Evolutionary conservation across 2,113 vertebrate species (phyloP).

Genomic region (Noctilio leporinus): DNA sequence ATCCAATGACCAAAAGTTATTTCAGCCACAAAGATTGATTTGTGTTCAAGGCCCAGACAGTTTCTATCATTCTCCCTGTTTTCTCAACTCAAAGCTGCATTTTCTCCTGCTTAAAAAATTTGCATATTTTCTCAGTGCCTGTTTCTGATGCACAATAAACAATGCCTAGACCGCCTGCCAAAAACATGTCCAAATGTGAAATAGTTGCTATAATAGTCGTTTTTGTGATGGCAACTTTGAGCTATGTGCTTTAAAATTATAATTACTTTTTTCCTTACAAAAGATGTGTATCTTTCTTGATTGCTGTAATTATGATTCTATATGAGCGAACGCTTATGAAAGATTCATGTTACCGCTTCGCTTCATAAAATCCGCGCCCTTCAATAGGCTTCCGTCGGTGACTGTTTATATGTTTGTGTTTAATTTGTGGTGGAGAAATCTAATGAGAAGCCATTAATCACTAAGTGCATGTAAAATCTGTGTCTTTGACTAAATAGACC

Average conservation of each 20-base stretch:
- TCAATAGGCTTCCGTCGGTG: slow-evolving; percentile 64
- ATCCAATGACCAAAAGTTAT: slow-evolving; percentile 28
- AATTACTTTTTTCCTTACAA: slow-evolving; percentile 74
- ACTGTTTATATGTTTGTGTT: slow-evolving; percentile 60
- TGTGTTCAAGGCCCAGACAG: slow-evolving; percentile 38
- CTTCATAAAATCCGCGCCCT: slow-evolving; percentile 64
- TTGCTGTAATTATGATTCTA: slow-evolving; percentile 74
- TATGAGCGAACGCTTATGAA: slow-evolving; percentile 71
- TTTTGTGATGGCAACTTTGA: slow-evolving; percentile 79
- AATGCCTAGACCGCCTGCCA: slow-evolving; percentile 80
- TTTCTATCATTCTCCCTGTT: slow-evolving; percentile 61
- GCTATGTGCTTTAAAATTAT: slow-evolving; percentile 76
- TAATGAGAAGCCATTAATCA: slow-evolving; percentile 63
- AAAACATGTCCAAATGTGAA: slow-evolving; percentile 82
- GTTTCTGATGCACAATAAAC: slow-evolving; percentile 85
- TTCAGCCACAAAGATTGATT: background rate
- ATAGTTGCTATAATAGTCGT: slow-evolving; percentile 80
- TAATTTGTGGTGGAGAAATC: slow-evolving; percentile 55
- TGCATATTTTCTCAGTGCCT: slow-evolving; percentile 82
- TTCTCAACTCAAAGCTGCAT: slow-evolving; percentile 72
- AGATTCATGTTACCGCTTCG: slow-evolving; percentile 62
- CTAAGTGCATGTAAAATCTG: slow-evolving; percentile 44
- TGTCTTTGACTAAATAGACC: slow-evolving; percentile 44
- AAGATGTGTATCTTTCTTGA: slow-evolving; percentile 77
- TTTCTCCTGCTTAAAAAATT: slow-evolving; percentile 77